phyloP scores from a whole-genome alignment of 2,888 invertebrate species.

The Dryobotodes eremita region DNA sequence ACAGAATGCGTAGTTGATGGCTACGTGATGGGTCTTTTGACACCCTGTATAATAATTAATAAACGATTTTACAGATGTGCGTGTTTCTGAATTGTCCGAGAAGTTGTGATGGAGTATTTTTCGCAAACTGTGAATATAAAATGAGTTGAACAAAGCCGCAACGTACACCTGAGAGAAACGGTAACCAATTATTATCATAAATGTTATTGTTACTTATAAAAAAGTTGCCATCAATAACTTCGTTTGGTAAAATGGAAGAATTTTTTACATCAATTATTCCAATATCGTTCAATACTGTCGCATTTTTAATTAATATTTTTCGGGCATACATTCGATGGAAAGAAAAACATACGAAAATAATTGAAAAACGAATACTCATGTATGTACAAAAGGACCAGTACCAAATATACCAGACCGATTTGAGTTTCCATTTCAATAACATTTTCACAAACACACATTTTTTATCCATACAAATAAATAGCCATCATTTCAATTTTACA shows the following conservation, averaged over 20 bases:
- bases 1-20: no score
- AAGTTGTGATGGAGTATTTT: not conserved
- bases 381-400: not conserved
- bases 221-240: no score
- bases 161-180: not conserved
- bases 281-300: not conserved
- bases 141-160: not conserved
- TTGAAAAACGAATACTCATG: not conserved
- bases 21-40: no score
- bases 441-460: no score
- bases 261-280: not conserved
- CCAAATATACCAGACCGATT: not conserved
- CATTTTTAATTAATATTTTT: not conserved
- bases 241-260: no score
- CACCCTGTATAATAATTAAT: not conserved
- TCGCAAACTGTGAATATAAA: not conserved
- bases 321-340: not conserved
- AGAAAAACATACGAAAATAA: not conserved
- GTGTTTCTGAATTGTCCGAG: not conserved
- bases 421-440: not conserved
- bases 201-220: not conserved
- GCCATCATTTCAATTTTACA: not conserved
- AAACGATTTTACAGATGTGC: not conserved
- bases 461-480: not conserved
- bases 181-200: not conserved